Conservation (phyloP, 2,797 vertebrate species). For the Selene dorsalis region DNA sequence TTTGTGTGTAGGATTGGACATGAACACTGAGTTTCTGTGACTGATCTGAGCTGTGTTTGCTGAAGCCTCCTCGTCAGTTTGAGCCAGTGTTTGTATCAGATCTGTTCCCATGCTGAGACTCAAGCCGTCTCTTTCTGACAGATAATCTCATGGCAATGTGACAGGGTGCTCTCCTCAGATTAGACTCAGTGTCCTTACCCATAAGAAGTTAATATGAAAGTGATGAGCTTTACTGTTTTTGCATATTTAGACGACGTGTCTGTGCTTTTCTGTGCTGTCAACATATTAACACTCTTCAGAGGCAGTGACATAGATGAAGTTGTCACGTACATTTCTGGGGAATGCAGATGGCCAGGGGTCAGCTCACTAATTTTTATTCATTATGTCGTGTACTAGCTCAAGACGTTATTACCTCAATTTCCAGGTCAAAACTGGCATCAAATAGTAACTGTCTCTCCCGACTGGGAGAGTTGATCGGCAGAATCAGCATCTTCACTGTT, state of each 20-base stretch:
- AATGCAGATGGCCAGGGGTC: no score
- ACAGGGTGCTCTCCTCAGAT: background rate
- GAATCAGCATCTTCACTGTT: background rate
- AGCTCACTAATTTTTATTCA: background rate
- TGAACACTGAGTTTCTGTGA: background rate
- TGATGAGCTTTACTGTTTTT: background rate
- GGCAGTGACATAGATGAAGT: no score
- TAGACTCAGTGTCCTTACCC: background rate
- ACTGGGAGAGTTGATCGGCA: background rate
- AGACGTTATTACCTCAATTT: background rate
- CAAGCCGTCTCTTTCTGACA: background rate
- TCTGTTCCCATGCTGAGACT: background rate
- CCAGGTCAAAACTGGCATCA: background rate
- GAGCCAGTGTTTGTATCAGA: background rate
- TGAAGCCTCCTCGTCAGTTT: background rate
- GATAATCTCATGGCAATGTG: conserved; percentile 7
- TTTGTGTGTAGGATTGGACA: background rate
- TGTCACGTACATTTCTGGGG: no score
- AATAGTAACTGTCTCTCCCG: background rate
- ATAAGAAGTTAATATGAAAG: background rate
- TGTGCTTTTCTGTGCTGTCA: no score
- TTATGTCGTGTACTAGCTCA: no score
- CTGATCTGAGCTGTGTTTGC: background rate
- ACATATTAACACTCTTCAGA: no score
- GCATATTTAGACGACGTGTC: background rate